Percentiles rank a stretch among this genome's conserved stretches.
Evolutionary conservation across 2,797 vertebrate genomes (phyloP).

Genomic region (Sebastes elongatus): DNA sequence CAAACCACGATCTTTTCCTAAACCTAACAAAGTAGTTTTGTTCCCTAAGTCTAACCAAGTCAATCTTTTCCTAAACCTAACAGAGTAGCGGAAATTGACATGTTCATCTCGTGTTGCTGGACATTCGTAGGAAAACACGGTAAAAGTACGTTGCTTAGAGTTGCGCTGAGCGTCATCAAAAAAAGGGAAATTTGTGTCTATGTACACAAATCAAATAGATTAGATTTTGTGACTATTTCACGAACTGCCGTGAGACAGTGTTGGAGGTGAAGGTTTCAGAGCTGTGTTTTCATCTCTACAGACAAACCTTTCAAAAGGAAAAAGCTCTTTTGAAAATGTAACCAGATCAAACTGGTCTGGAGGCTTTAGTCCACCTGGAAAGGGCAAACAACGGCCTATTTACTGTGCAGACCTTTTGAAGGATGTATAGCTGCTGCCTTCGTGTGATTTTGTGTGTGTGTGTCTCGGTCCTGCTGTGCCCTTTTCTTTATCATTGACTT

Average conservation of each 20-base stretch:
- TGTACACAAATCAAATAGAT: too few species aligned
- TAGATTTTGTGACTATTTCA: not conserved
- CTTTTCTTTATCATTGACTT: conserved; percentile 28
- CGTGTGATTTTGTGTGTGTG: conserved; percentile 10
- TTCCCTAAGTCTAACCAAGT: too few species aligned
- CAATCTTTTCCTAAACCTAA: too few species aligned
- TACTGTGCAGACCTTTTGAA: conserved; percentile 35
- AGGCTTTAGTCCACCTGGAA: conserved; percentile 32
- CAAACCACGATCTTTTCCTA: too few species aligned
- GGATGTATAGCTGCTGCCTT: not conserved
- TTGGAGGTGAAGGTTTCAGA: not conserved
- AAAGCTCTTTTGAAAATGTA: conserved; percentile 34
- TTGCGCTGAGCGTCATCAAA: too few species aligned
- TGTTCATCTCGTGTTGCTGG: too few species aligned
- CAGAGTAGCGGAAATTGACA: too few species aligned
- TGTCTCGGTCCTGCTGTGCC: conserved; percentile 9
- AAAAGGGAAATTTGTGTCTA: too few species aligned
- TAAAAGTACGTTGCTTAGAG: too few species aligned
- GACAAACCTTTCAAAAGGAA: conserved; percentile 37
- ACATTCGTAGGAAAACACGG: too few species aligned
- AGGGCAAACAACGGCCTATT: conserved; percentile 42
- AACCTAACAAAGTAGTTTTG: too few species aligned
- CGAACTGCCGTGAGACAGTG: too few species aligned
- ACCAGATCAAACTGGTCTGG: conserved; percentile 28
- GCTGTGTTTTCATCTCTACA: conserved; percentile 23